Conservation (phyloP, 2,797 vertebrate genomes). For the Rhinella marina region DNA sequence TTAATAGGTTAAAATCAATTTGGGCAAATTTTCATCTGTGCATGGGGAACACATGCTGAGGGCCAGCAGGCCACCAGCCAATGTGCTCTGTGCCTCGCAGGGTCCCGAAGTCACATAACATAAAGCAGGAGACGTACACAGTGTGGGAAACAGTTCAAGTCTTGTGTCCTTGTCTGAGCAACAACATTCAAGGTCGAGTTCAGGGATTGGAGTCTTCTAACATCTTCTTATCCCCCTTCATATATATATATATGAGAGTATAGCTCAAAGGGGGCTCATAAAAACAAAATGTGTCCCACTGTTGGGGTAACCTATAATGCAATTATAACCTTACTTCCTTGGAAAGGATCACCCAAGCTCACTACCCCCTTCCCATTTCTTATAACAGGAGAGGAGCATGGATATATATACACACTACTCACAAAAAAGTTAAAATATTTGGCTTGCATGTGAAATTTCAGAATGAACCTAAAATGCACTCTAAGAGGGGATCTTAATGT, state of each 20-base stretch:
- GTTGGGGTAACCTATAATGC: too few species aligned
- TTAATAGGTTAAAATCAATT: conserved; percentile 4
- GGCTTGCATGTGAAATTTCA: too few species aligned
- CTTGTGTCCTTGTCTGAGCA: background rate
- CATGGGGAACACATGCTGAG: background rate
- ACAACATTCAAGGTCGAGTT: background rate
- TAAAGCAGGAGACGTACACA: background rate
- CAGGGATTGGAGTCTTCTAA: background rate
- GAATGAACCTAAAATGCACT: too few species aligned
- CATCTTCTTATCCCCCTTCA: background rate
- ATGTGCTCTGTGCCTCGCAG: background rate
- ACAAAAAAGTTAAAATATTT: too few species aligned
- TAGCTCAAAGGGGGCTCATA: too few species aligned
- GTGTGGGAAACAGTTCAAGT: conserved; percentile 19
- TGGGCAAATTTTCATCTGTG: background rate
- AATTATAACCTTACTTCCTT: background rate
- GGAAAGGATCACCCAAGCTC: background rate
- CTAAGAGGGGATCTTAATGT: too few species aligned
- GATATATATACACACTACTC: too few species aligned
- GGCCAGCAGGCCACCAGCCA: background rate
- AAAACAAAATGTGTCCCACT: too few species aligned
- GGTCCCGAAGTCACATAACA: background rate
- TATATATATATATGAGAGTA: background rate
- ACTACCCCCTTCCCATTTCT: background rate
- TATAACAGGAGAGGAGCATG: background rate